phyloP scores from a whole-genome alignment of 2,797 vertebrate species.

The Phalanger gymnotis region DNA sequence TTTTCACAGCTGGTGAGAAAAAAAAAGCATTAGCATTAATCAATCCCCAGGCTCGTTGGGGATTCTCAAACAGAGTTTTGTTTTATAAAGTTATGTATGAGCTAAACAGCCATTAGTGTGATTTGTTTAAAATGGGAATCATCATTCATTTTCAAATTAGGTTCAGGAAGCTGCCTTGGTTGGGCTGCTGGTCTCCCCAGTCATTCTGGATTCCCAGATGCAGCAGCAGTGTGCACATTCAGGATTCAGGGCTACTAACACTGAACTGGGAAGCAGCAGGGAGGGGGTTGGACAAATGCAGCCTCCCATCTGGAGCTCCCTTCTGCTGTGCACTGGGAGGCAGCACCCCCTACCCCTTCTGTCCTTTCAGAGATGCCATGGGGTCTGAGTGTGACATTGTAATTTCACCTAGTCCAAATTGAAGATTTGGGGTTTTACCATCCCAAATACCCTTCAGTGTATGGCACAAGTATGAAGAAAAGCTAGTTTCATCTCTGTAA shows the following conservation, averaged over 20 bases:
- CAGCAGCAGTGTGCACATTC: not conserved
- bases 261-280: not conserved
- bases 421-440: not conserved
- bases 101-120: slow-evolving; percentile 27
- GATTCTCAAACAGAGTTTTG: slow-evolving; percentile 71
- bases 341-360: too few species aligned
- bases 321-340: not conserved
- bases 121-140: slow-evolving; percentile 39
- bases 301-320: not conserved
- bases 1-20: slow-evolving; percentile 86
- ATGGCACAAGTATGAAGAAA: not conserved
- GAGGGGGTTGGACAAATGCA: not conserved
- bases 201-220: not conserved
- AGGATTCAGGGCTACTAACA: not conserved
- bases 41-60: slow-evolving; percentile 78
- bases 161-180: not conserved
- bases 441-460: not conserved
- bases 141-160: slow-evolving; percentile 42
- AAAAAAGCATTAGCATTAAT: slow-evolving; percentile 87
- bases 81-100: slow-evolving; percentile 69
- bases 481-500: not conserved
- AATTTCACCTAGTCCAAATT: not conserved
- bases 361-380: not conserved
- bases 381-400: not conserved
- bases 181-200: not conserved